Percentiles rank a stretch among this genome's conserved stretches.
Evolutionary conservation across 2,888 invertebrate species (phyloP).

Genomic region (Acholoe squamosa): DNA sequence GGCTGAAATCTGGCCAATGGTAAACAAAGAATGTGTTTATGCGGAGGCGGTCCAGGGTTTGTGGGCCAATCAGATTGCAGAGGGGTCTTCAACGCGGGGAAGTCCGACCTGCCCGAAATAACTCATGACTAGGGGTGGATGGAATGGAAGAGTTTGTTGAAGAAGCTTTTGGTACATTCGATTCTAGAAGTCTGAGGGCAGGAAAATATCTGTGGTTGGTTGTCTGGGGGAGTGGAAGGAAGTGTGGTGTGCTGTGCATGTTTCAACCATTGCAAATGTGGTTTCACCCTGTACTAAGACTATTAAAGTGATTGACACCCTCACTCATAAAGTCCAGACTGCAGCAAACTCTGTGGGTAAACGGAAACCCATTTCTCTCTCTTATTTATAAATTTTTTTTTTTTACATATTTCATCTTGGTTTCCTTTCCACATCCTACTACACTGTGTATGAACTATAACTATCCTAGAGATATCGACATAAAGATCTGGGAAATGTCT

Average conservation of each 20-base stretch:
- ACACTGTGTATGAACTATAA: too few species aligned
- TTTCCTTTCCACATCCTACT: too few species aligned
- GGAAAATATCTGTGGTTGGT: slow-evolving; percentile 20
- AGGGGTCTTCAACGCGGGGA: not conserved
- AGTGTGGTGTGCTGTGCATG: not conserved
- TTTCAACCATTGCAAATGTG: not conserved
- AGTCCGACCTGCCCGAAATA: not conserved
- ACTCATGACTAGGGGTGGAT: not conserved
- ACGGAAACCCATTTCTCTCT: too few species aligned
- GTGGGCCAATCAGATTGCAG: slow-evolving; percentile 25
- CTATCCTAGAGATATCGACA: too few species aligned
- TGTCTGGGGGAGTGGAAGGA: not conserved
- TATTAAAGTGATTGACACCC: too few species aligned
- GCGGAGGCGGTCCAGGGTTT: slow-evolving; percentile 1
- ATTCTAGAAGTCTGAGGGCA: not conserved
- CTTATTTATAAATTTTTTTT: too few species aligned
- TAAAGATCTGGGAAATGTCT: too few species aligned
- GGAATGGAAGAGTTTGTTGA: slow-evolving; percentile 21
- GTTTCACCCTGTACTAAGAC: not conserved
- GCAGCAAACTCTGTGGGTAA: too few species aligned
- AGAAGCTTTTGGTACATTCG: not conserved
- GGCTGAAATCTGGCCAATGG: slow-evolving; percentile 29
- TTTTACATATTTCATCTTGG: too few species aligned
- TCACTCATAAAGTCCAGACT: too few species aligned
- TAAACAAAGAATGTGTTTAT: slow-evolving; percentile 39